These are phyloP conservation scores for Drosophila buzzatii DNA, from an alignment of 2,888 invertebrate species.

Conservation along the genomic window DNA sequence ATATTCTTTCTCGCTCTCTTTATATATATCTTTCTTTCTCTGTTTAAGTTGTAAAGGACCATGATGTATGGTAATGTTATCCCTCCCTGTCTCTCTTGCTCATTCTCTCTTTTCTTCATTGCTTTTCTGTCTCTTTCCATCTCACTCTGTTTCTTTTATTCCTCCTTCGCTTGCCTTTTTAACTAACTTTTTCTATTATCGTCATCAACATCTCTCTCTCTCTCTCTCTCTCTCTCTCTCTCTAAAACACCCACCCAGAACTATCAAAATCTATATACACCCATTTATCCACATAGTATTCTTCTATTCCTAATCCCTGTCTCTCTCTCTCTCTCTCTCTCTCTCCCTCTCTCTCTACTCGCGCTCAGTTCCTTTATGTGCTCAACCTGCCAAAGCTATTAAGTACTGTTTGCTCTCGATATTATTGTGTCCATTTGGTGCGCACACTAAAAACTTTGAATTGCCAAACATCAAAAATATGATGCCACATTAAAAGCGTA, in stretches of 20 bases:
- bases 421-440: slow-evolving; percentile 34
- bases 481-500: slow-evolving; percentile 33
- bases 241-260: background rate
- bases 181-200: too few relatives aligned
- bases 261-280: background rate
- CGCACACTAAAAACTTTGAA: slow-evolving; percentile 41
- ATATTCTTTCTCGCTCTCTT: too few relatives aligned
- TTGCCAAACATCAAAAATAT: slow-evolving; percentile 45
- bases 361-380: slow-evolving; percentile 7
- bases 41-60: too few relatives aligned
- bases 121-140: too few relatives aligned
- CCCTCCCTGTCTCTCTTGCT: too few relatives aligned
- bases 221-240: too few relatives aligned
- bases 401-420: slow-evolving; percentile 27
- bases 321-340: background rate
- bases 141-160: too few relatives aligned
- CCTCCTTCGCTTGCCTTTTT: too few relatives aligned
- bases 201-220: too few relatives aligned
- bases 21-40: too few relatives aligned
- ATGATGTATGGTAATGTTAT: too few relatives aligned
- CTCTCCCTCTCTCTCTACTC: background rate
- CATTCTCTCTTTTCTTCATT: too few relatives aligned
- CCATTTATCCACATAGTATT: background rate
- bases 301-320: background rate
- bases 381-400: slow-evolving; percentile 10